Conservation (phyloP, 2,113 vertebrate genomes). For the Hymenochirus boettgeri region DNA sequence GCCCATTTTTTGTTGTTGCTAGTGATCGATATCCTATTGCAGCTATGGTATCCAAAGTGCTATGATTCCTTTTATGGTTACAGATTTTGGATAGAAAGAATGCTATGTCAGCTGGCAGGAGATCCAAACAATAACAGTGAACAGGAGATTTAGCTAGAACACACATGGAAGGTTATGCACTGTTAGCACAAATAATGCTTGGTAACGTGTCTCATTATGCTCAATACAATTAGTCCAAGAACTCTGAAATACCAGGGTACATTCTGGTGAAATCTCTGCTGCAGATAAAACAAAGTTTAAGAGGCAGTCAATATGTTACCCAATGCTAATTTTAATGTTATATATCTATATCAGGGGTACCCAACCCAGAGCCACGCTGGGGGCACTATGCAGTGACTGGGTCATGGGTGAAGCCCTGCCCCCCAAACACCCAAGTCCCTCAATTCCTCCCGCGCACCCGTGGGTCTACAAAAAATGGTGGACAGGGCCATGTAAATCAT, state of each 20-base stretch:
- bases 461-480: too few species aligned
- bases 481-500: too few species aligned
- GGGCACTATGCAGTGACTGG: too few species aligned
- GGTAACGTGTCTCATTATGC: background rate
- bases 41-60: background rate
- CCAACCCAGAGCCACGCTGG: too few species aligned
- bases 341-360: too few species aligned
- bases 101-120: conserved; percentile 37
- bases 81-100: conserved; percentile 6
- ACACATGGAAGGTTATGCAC: conserved; percentile 7
- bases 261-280: too few species aligned
- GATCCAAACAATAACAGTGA: conserved; percentile 11
- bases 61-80: conserved; percentile 22
- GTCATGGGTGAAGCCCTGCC: too few species aligned
- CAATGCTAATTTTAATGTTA: too few species aligned
- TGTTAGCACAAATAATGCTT: conserved; percentile 17
- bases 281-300: too few species aligned
- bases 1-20: conserved; percentile 2
- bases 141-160: conserved; percentile 22
- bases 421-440: too few species aligned
- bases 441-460: too few species aligned
- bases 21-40: background rate
- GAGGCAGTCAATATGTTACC: too few species aligned
- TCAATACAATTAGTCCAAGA: background rate
- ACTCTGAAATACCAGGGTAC: background rate